Evolutionary conservation across 1,140 invertebrate species (phyloP).

Genomic region (Hyposmocoma kahamanoa): DNA sequence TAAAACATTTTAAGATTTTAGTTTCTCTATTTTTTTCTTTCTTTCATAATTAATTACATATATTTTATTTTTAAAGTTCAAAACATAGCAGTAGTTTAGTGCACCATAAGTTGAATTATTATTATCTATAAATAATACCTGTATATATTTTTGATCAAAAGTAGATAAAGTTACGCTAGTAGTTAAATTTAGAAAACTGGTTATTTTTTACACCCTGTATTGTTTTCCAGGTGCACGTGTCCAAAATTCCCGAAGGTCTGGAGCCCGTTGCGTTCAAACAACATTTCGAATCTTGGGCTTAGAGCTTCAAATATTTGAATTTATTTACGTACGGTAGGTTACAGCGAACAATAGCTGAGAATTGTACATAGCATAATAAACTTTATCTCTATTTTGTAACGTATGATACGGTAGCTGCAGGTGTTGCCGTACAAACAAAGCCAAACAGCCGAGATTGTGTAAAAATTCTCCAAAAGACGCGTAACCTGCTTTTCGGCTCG

Average conservation of each 20-base stretch:
- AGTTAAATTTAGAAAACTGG: too few species aligned
- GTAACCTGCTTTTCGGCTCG: too few species aligned
- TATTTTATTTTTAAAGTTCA: not conserved
- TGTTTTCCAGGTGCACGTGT: conserved; percentile 75
- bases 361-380: too few species aligned
- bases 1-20: too few species aligned
- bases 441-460: not conserved
- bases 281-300: conserved; percentile 85
- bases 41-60: not conserved
- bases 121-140: not conserved
- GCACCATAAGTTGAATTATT: not conserved
- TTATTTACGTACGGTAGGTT: conserved; percentile 71
- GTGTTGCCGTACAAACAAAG: not conserved
- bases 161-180: not conserved
- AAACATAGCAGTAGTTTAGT: not conserved
- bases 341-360: too few species aligned
- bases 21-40: not conserved
- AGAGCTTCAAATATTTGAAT: conserved; percentile 76
- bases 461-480: not conserved
- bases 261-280: conserved; percentile 87
- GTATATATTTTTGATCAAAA: not conserved
- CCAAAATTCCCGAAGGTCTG: conserved; percentile 81
- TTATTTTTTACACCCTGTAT: too few species aligned
- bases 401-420: not conserved
- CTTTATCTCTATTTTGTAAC: not conserved